Percentiles rank a stretch among this genome's conserved stretches.
phyloP scores from a whole-genome alignment of 2,888 invertebrate species.

The Coelogynopora nodosa region DNA sequence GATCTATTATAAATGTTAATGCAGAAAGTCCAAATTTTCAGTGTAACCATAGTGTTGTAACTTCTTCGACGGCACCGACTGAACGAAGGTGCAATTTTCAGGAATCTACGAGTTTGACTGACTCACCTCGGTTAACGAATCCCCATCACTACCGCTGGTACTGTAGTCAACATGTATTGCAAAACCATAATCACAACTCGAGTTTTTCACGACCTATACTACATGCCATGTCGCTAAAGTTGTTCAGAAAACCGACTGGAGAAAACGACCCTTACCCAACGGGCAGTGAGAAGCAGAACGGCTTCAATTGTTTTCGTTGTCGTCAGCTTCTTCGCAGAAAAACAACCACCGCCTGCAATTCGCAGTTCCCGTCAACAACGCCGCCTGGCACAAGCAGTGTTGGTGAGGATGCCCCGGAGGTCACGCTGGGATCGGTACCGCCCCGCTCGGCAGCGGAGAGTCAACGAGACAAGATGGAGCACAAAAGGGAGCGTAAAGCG shows the following conservation, averaged over 20 bases:
- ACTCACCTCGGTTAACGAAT: constrained; percentile 23
- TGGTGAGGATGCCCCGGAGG: not conserved
- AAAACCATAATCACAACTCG: not conserved
- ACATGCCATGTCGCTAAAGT: not conserved
- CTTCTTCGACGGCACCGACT: not conserved
- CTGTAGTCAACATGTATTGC: not conserved
- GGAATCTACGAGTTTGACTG: constrained; percentile 20
- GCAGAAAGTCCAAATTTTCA: not conserved
- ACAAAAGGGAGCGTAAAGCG: constrained; percentile 60
- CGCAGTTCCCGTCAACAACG: not conserved
- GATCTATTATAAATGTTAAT: not conserved
- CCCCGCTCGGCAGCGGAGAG: not conserved
- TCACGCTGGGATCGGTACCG: not conserved
- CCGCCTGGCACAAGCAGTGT: not conserved
- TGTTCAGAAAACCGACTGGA: not conserved
- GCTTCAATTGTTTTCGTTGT: not conserved
- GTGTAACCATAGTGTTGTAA: not conserved
- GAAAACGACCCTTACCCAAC: not conserved
- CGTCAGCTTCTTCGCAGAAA: not conserved
- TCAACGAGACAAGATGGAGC: constrained; percentile 53
- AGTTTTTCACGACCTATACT: not conserved
- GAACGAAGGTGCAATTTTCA: constrained; percentile 13
- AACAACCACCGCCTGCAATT: not conserved
- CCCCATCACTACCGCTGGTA: constrained; percentile 2
- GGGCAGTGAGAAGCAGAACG: not conserved